Base-by-base conservation (phyloP, 2,797 vertebrate species). In the Pyrocephalus nanus region DNA sequence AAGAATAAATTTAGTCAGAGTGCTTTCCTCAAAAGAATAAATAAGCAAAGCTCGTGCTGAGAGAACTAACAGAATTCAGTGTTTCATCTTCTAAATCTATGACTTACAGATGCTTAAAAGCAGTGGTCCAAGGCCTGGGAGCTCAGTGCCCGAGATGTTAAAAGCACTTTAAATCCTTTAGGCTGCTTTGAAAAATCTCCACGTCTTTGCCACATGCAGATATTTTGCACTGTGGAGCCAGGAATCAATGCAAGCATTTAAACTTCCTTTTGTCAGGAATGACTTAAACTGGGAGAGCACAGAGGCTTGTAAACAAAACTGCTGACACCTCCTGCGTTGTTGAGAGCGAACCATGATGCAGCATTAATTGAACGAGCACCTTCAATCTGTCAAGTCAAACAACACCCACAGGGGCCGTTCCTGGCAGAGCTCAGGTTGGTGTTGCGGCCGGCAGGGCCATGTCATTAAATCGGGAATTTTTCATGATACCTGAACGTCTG, bases 111-210 rank as follows among this genome's bases (percentile, higher is more conserved):
- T 55, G 70, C 51, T 92, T 91, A 92, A 91, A 95, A 96, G 90
- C 91, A 88, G 75, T 78, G 62, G 92, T 96, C 89, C 91, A 84
- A 92, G 91, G 72, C 48, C 85, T 67, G 73, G 61, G 61, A 91
- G 76, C 85, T 90, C 90, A 36, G 45, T 55, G 86, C 45, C 45
- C 5, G 53, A 74, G 80, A 94, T 84, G 76, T 86, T 92, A 90
- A 90, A 96, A 94, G 87, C 90, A 84, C 70, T 86, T 94, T 93
- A 95, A 96, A 94, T 90, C 76, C 93, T 95, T 86, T 73, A 90
- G 87, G 71, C 87, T 67, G 70, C 95, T 96, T 93, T 95, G 95
- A 96, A 93, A 96, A 95, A 93, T 75, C 92, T 91, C 92, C 43
- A 11, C 2, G 11, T 55, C 76, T 75, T 77, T 86, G 70, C 78